These are phyloP conservation scores for Echeneis naucrates DNA, from an alignment of 2,797 vertebrate species.

Conservation along the genomic window DNA sequence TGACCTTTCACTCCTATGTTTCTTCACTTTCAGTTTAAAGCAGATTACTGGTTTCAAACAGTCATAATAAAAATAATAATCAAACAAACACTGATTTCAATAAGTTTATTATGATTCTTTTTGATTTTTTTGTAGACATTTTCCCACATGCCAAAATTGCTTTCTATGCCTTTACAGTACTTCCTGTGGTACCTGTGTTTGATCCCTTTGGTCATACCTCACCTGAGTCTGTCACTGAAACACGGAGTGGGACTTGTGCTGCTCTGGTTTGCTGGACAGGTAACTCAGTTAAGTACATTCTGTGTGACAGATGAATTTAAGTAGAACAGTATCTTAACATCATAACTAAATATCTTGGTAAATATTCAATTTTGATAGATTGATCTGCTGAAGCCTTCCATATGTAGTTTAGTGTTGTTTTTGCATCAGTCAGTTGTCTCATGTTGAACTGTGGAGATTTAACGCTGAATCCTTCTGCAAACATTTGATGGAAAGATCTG, in stretches of 20 bases:
- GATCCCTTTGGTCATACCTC: slow-evolving; percentile 90
- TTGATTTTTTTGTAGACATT: background rate
- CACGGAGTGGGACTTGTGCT: slow-evolving; percentile 80
- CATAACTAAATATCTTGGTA: background rate
- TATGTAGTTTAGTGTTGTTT: background rate
- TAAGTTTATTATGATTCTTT: background rate
- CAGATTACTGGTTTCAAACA: too few relatives aligned
- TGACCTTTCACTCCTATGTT: too few relatives aligned
- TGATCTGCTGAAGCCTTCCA: background rate
- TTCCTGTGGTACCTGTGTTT: slow-evolving; percentile 96
- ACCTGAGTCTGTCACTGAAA: slow-evolving; percentile 82
- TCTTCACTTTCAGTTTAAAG: too few relatives aligned
- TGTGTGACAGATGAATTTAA: background rate
- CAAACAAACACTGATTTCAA: too few relatives aligned
- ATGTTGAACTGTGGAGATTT: background rate
- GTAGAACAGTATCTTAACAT: background rate
- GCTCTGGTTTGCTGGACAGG: slow-evolving; percentile 93
- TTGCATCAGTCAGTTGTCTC: background rate
- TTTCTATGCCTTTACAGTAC: slow-evolving; percentile 62
- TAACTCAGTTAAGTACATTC: slow-evolving; percentile 46
- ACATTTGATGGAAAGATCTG: background rate
- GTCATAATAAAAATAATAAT: too few relatives aligned
- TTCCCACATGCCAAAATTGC: background rate
- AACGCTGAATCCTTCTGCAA: background rate
- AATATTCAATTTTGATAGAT: background rate